A percentile compares a stretch with the other conserved stretches of the same genome.
Conservation (phyloP, 2,888 invertebrate genomes). For the Leptinotarsa tumamoca region DNA sequence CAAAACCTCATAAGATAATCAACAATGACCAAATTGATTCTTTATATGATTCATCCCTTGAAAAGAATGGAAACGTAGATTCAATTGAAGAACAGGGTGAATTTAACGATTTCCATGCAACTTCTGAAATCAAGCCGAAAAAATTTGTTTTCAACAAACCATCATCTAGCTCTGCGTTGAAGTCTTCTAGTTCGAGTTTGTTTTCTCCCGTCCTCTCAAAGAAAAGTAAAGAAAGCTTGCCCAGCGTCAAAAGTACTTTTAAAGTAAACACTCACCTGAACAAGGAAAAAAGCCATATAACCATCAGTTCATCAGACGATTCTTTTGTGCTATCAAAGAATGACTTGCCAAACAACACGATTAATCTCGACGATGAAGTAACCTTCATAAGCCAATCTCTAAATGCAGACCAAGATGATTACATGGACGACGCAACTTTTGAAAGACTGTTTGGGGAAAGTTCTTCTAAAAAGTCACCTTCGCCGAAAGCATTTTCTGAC, state of each 20-base stretch:
- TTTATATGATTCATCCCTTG: not conserved
- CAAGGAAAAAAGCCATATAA: conserved; percentile 32
- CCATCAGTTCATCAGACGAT: conserved; percentile 37
- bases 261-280: conserved; percentile 1
- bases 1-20: not conserved
- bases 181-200: conserved; percentile 32
- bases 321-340: conserved; percentile 12
- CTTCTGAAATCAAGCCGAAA: conserved; percentile 41
- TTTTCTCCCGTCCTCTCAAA: conserved; percentile 13
- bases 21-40: not conserved
- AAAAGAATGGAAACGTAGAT: not conserved
- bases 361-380: conserved; percentile 39
- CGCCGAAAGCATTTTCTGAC: conserved; percentile 18
- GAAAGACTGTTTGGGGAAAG: conserved; percentile 50
- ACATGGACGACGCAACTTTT: conserved; percentile 59
- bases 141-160: conserved; percentile 52
- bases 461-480: not conserved
- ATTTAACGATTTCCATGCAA: conserved; percentile 1
- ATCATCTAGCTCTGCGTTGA: conserved; percentile 32
- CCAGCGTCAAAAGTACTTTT: conserved; percentile 13
- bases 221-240: not conserved
- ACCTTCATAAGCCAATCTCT: conserved; percentile 46
- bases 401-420: conserved; percentile 52
- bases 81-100: not conserved
- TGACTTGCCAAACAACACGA: not conserved